A percentile compares a stretch with the other conserved stretches of the same genome.
Evolutionary conservation across 2,113 vertebrate species (phyloP).

Genomic region (Tichodroma muraria): DNA sequence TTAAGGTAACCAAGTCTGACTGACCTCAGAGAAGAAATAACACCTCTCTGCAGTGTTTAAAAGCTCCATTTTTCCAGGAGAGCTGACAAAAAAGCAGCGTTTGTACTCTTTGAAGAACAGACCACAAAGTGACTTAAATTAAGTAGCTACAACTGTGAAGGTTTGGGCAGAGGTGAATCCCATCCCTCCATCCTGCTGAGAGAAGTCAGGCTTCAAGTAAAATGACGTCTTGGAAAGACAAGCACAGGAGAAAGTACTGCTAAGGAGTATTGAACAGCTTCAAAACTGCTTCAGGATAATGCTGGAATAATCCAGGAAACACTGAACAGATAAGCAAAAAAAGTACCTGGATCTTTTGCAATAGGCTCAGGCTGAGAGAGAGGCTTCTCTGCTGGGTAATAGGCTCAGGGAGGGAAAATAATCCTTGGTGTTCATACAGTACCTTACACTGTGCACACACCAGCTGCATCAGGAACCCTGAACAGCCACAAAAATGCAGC

Average conservation of each 20-base stretch:
- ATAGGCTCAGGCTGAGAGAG: neutral
- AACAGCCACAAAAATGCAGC: neutral
- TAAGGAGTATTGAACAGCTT: neutral
- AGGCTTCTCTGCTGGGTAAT: neutral
- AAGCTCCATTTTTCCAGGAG: neutral
- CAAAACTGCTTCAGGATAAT: neutral
- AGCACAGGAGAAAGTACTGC: neutral
- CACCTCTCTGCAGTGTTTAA: neutral
- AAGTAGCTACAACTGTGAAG: constrained; percentile 35
- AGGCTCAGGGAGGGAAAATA: neutral
- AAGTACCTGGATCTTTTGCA: neutral
- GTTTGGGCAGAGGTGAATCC: constrained; percentile 35
- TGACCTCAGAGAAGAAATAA: constrained; percentile 5
- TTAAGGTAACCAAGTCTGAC: neutral
- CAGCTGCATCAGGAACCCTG: neutral
- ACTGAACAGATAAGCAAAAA: neutral
- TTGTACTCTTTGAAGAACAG: constrained; percentile 25
- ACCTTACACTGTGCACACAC: neutral
- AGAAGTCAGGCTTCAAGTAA: neutral
- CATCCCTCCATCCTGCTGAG: constrained; percentile 5
- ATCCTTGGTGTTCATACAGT: neutral
- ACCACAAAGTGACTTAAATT: constrained; percentile 30
- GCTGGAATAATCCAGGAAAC: constrained; percentile 3
- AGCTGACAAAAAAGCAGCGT: neutral
- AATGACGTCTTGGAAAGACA: neutral